phyloP scores from a whole-genome alignment of 2,113 vertebrate genomes.

The Meleagris gallopavo region DNA sequence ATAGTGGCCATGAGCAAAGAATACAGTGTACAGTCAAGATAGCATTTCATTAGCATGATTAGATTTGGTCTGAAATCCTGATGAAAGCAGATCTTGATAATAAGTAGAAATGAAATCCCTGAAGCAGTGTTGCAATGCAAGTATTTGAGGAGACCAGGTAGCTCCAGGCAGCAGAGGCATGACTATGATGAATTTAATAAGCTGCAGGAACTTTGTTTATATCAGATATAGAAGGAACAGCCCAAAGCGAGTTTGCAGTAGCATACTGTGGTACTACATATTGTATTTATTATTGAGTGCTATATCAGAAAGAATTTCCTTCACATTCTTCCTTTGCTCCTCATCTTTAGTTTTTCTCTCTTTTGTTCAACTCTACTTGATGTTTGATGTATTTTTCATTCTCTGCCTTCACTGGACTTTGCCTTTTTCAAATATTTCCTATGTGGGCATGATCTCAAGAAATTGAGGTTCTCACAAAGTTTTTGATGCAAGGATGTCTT shows the following conservation, averaged over 20 bases:
- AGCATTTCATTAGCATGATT: constrained; percentile 4
- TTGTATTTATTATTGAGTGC: constrained; percentile 54
- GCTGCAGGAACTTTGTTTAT: constrained; percentile 20
- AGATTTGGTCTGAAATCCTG: constrained; percentile 10
- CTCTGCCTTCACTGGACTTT: neutral
- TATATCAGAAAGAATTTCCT: constrained; percentile 58
- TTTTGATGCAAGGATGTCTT: neutral
- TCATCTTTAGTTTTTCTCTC: constrained; percentile 4
- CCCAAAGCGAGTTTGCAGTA: constrained; percentile 40
- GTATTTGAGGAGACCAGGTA: constrained; percentile 21
- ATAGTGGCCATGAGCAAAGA: neutral
- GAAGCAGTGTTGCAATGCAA: neutral
- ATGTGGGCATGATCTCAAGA: neutral
- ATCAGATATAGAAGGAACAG: neutral
- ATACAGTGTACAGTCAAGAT: rapidly evolving
- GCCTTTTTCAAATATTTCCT: neutral
- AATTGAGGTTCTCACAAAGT: neutral
- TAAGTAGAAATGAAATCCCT: neutral
- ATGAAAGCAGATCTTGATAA: neutral
- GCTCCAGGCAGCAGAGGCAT: constrained; percentile 43
- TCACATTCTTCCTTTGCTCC: constrained; percentile 39
- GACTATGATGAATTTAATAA: constrained; percentile 53
- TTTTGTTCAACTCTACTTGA: neutral
- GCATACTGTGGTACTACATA: constrained; percentile 28
- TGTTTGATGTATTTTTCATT: constrained; percentile 48